A percentile compares a stretch with the other conserved stretches of the same genome.
These are phyloP conservation scores for Momotus momota DNA, from an alignment of 2,797 vertebrate genomes.

Conservation along the genomic window DNA sequence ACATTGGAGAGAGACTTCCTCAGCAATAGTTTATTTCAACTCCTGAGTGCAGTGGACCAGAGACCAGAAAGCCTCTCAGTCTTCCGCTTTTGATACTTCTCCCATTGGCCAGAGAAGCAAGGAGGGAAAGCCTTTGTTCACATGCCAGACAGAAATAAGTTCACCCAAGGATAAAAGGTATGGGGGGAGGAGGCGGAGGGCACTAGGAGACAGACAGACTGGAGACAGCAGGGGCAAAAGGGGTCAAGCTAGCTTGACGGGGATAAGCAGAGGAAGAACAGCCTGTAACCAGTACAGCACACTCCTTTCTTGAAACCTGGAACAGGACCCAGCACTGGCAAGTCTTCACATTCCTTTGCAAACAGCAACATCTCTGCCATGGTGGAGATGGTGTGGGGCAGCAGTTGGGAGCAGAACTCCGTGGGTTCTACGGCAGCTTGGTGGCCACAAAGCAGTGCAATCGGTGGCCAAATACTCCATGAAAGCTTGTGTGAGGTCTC, in stretches of 20 bases:
- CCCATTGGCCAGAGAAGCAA: neutral
- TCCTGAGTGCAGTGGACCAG: neutral
- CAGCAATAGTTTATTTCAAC: neutral
- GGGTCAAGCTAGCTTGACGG: neutral
- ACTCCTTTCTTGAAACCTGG: slow-evolving; percentile 36
- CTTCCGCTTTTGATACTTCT: neutral
- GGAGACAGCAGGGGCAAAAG: slow-evolving; percentile 28
- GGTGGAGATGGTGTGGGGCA: neutral
- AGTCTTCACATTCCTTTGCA: slow-evolving; percentile 11
- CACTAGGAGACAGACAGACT: slow-evolving; percentile 27
- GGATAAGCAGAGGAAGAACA: slow-evolving; percentile 12
- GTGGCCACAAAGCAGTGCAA: neutral
- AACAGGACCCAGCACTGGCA: neutral
- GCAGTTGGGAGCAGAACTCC: accelerated
- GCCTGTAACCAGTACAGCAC: neutral
- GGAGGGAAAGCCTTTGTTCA: neutral
- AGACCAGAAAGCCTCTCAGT: neutral
- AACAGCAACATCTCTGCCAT: neutral
- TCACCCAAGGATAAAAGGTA: slow-evolving; percentile 15
- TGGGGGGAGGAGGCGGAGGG: neutral
- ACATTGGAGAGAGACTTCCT: neutral
- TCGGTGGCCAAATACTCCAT: accelerated
- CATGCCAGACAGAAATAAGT: neutral
- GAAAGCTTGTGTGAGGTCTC: neutral
- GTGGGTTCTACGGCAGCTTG: neutral